Percentiles rank a stretch among this genome's conserved stretches.
Evolutionary conservation across 2,113 vertebrate species (phyloP).

Genomic region (Egretta garzetta): DNA sequence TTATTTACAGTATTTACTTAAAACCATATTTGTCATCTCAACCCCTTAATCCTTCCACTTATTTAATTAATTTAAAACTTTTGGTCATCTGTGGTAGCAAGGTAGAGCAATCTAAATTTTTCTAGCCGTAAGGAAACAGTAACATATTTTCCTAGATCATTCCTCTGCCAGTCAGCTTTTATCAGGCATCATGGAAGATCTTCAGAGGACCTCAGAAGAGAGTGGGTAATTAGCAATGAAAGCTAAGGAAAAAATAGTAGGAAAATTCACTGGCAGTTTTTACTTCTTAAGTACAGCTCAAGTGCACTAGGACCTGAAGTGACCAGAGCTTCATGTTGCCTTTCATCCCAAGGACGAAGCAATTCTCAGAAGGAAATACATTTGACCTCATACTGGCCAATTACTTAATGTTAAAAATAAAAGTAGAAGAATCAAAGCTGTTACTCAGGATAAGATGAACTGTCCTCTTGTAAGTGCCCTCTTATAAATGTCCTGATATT

Average conservation of each 20-base stretch:
- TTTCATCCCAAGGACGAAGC: background rate
- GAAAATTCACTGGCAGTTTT: background rate
- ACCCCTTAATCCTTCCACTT: background rate
- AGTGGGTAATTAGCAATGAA: background rate
- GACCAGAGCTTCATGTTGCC: background rate
- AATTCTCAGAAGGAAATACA: background rate
- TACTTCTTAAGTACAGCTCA: background rate
- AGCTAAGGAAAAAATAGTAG: background rate
- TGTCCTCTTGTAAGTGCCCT: background rate
- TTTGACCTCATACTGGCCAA: background rate
- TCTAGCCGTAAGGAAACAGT: background rate
- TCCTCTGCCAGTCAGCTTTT: background rate
- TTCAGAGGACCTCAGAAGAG: background rate
- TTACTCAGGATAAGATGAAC: background rate
- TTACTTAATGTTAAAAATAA: background rate
- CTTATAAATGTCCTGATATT: background rate
- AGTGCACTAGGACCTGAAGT: background rate
- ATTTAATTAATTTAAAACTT: background rate
- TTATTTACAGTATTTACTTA: background rate
- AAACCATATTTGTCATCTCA: background rate
- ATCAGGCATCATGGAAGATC: background rate
- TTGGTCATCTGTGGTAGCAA: background rate
- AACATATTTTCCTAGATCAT: background rate
- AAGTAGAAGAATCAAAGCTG: background rate
- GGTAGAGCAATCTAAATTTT: background rate